phyloP scores from a whole-genome alignment of 2,888 invertebrate genomes.

The Mesoligia furuncula region DNA sequence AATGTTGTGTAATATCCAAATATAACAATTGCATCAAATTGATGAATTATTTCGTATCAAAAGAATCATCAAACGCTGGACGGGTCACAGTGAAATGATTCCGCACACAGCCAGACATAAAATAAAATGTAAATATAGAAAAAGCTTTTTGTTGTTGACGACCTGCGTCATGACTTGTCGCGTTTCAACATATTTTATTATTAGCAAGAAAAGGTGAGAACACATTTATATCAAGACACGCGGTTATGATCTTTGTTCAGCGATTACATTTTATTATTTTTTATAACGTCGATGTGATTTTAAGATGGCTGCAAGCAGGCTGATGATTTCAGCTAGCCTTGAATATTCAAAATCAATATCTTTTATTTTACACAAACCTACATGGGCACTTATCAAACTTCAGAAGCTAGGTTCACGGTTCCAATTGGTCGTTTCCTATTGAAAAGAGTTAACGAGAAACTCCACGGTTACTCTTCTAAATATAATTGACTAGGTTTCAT shows the following conservation, averaged over 20 bases:
- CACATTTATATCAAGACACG: slow-evolving; percentile 11
- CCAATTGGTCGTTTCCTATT: not conserved
- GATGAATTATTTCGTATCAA: slow-evolving; percentile 11
- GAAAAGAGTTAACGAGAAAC: not conserved
- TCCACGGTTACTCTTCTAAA: not conserved
- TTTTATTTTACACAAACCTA: not conserved
- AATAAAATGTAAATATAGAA: slow-evolving; percentile 46
- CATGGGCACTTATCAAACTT: not conserved
- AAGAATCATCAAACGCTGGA: slow-evolving; percentile 43
- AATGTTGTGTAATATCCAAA: slow-evolving; percentile 4
- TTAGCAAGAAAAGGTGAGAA: slow-evolving; percentile 41
- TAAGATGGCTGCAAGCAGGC: not conserved
- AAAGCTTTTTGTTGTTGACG: slow-evolving; percentile 31
- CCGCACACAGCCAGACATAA: slow-evolving; percentile 31
- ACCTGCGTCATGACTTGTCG: slow-evolving; percentile 50
- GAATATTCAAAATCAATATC: not conserved
- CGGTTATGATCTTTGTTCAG: not conserved
- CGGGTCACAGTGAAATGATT: slow-evolving; percentile 37
- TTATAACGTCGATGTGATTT: too few species aligned
- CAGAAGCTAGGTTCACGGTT: not conserved
- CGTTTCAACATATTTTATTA: slow-evolving; percentile 44
- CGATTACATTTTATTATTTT: not conserved
- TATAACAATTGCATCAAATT: slow-evolving; percentile 17
- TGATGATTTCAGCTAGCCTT: not conserved
- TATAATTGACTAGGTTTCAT: not conserved